Evolutionary conservation across 2,797 vertebrate species (phyloP).

Genomic region (Sebastes reedi): DNA sequence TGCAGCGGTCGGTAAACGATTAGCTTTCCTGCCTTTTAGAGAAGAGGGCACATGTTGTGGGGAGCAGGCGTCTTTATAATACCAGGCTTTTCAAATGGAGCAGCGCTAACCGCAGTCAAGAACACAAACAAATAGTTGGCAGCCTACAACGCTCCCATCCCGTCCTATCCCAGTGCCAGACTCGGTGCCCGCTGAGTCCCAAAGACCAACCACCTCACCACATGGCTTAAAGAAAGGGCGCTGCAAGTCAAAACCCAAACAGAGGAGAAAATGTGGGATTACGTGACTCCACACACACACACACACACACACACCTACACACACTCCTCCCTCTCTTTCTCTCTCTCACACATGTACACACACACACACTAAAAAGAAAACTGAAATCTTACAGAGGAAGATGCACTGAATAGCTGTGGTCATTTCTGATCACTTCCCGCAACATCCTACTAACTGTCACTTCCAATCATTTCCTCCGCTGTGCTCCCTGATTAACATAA

Average conservation of each 20-base stretch:
- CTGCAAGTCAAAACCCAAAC: conserved; percentile 46
- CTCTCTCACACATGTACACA: neutral
- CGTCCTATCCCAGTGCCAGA: conserved; percentile 21
- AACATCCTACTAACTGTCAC: neutral
- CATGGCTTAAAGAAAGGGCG: conserved; percentile 44
- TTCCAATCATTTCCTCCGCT: conserved; percentile 30
- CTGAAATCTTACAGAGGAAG: conserved; percentile 1
- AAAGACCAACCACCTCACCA: conserved; percentile 50
- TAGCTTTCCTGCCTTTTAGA: conserved; percentile 46
- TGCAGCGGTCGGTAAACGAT: conserved; percentile 43
- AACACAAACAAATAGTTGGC: conserved; percentile 78
- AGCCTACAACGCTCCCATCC: conserved; percentile 22
- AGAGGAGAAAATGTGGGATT: conserved; percentile 35
- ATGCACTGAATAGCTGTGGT: conserved; percentile 9
- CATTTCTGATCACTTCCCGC: conserved; percentile 10
- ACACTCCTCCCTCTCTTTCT: neutral
- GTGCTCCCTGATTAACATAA: conserved; percentile 72
- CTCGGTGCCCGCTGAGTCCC: conserved; percentile 22
- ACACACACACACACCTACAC: neutral
- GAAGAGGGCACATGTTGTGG: conserved; percentile 59
- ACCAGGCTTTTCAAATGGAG: conserved; percentile 55
- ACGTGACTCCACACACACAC: conserved; percentile 10
- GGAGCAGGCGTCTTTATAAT: conserved; percentile 57
- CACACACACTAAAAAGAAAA: neutral
- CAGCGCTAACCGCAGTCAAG: conserved; percentile 68